phyloP scores from a whole-genome alignment of 1,140 invertebrate genomes.

The Drosophila asahinai region DNA sequence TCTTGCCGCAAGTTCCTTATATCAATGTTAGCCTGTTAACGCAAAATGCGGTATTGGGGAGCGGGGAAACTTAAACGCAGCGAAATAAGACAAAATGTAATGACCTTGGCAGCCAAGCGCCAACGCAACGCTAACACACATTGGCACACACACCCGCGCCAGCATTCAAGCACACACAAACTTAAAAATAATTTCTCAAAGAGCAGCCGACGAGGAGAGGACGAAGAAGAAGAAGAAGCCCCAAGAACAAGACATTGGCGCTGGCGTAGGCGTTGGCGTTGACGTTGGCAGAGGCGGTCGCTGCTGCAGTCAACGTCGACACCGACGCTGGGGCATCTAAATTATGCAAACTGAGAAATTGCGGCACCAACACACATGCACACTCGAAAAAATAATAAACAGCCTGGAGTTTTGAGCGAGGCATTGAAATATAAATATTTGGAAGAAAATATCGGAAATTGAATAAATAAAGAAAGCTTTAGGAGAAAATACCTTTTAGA shows the following conservation, averaged over 20 bases:
- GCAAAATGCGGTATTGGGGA: slow-evolving; percentile 1
- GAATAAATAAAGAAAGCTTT: no score
- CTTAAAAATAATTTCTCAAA: slow-evolving; percentile 82
- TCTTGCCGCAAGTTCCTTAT: not conserved
- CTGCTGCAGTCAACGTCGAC: slow-evolving; percentile 18
- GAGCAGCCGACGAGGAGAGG: slow-evolving; percentile 35
- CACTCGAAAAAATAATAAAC: slow-evolving; percentile 4
- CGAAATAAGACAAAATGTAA: slow-evolving; percentile 78
- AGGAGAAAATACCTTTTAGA: no score
- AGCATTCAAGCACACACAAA: slow-evolving; percentile 61
- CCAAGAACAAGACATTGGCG: slow-evolving; percentile 63
- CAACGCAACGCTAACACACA: slow-evolving; percentile 50
- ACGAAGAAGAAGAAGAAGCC: slow-evolving; percentile 42
- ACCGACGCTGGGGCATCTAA: slow-evolving; percentile 53
- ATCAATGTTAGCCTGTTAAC: slow-evolving; percentile 8
- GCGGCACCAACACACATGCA: slow-evolving; percentile 34
- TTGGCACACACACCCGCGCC: slow-evolving; percentile 29
- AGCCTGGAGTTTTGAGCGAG: not conserved
- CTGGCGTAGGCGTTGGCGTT: slow-evolving; percentile 53
- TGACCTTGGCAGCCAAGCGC: slow-evolving; percentile 66
- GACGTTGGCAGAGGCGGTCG: slow-evolving; percentile 10
- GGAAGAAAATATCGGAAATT: not conserved
- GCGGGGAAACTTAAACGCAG: slow-evolving; percentile 47
- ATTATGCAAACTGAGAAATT: slow-evolving; percentile 73
- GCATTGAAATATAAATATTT: not conserved